These are phyloP conservation scores for Oreochromis grahami DNA, from an alignment of 2,797 vertebrate genomes.

Conservation along the genomic window DNA sequence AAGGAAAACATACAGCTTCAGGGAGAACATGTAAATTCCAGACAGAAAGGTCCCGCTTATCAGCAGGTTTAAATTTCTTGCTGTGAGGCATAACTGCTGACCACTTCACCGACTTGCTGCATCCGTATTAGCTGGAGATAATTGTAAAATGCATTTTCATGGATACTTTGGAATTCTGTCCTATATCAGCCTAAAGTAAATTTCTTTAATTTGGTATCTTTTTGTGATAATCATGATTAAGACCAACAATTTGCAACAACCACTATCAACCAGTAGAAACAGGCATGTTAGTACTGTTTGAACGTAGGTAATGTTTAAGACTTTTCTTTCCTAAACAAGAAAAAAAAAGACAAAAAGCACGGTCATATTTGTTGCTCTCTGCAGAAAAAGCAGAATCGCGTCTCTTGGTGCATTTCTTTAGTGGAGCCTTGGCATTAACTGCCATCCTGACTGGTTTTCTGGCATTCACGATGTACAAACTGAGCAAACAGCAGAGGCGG, in stretches of 20 bases:
- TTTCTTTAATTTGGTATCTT: not conserved
- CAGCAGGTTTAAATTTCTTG: not conserved
- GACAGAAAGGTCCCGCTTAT: not conserved
- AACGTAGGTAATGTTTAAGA: fast-evolving
- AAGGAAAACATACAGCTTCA: fast-evolving
- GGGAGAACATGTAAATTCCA: not conserved
- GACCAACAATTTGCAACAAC: not conserved
- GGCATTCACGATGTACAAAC: not conserved
- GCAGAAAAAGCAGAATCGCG: not conserved
- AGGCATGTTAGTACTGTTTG: not conserved
- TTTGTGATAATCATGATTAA: not conserved
- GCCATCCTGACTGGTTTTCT: not conserved
- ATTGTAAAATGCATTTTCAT: not conserved
- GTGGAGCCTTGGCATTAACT: constrained; percentile 1
- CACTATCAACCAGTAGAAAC: fast-evolving
- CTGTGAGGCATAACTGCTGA: not conserved
- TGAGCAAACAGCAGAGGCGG: not conserved
- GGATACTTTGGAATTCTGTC: not conserved
- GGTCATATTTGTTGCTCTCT: not conserved
- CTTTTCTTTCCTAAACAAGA: not conserved
- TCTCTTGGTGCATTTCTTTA: not conserved
- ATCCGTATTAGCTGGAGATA: not conserved
- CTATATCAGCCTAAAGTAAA: not conserved
- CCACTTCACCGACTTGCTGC: fast-evolving
- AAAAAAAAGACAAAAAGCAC: fast-evolving